Conservation (phyloP, 2,113 vertebrate genomes). For the Catharus bicknelli region DNA sequence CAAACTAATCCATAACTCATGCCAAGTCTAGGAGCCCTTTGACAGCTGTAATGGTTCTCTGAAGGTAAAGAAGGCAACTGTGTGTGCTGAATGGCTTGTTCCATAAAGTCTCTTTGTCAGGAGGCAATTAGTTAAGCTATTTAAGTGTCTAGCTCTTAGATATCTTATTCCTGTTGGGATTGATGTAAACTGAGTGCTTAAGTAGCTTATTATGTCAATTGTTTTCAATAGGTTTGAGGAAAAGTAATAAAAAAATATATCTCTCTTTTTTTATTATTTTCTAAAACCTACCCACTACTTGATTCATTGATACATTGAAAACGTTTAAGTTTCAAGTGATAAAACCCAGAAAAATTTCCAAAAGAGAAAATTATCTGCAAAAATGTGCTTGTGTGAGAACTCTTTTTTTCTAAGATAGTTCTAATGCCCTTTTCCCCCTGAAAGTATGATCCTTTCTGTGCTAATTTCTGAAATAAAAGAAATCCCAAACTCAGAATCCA, state of each 20-base stretch:
- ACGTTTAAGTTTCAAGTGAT: background rate
- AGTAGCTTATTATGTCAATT: background rate
- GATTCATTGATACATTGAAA: background rate
- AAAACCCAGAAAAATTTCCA: background rate
- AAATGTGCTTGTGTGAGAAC: background rate
- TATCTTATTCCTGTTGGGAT: background rate
- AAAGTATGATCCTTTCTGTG: background rate
- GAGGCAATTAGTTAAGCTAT: slow-evolving; percentile 25
- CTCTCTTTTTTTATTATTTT: rapidly evolving
- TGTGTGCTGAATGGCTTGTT: slow-evolving; percentile 6
- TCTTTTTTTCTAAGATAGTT: background rate
- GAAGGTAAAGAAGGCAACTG: background rate
- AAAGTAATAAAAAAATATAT: background rate
- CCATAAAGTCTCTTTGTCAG: background rate
- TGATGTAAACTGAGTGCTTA: background rate
- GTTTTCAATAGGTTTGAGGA: background rate
- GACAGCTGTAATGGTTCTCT: background rate
- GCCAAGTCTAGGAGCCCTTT: background rate
- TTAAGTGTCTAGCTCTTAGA: background rate
- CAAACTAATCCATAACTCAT: background rate
- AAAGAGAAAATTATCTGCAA: background rate
- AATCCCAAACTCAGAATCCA: background rate
- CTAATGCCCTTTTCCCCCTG: background rate
- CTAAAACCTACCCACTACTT: background rate
- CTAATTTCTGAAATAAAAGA: background rate